Evolutionary conservation across 23 tunicate species (phyloP), one percentile per base, ranked within the genome.

Genomic region (Ascidia mentula): DNA sequence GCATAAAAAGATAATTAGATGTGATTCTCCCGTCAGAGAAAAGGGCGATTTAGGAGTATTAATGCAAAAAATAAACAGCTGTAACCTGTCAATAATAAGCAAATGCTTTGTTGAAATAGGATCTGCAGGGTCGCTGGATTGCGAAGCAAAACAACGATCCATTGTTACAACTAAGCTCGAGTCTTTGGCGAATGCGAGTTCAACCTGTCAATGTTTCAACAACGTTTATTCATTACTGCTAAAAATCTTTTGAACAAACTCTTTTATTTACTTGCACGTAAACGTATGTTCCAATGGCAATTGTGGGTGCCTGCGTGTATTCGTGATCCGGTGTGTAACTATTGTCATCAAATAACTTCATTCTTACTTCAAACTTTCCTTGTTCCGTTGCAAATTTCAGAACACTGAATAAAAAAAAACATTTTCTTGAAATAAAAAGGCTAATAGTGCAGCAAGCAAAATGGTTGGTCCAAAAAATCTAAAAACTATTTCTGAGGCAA

Each of bases 61-160:
- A 30, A 34, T 36, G 9, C 34, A 74, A 74, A 15, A 18, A 15
- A 22, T 12, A 15, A 69, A 12, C n/a, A 18, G 12, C 22, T 73
- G 45, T 24, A 72, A 35, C 98, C 98, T 84, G 77, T 94, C 90
- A 7, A 76, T 46, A 37, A 94, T 84, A 5, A 94, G 77, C 86
- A 94, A 76, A 77, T 94, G 98, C 76, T 94, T 94, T 36, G 98
- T 88, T 6, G 98, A 83, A 24, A 88, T 77, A 6, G 94, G 98
- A 69, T 94, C 98, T 0, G 90, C 90, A 2, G 98, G 98, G 77
- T 95, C 99, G 60, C 87, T 77, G 33, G 99, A 89, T 60, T 95
- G 99, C 1, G 99, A 89, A 24, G 99, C 99, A 45, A 85, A 95
- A 37, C 99, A 95, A 12, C 88, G 79, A 31, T 95, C 96, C 86